A percentile compares a stretch with the other conserved stretches of the same genome.
phyloP scores from a whole-genome alignment of 2,113 vertebrate genomes.

The Megaceryle torquata region DNA sequence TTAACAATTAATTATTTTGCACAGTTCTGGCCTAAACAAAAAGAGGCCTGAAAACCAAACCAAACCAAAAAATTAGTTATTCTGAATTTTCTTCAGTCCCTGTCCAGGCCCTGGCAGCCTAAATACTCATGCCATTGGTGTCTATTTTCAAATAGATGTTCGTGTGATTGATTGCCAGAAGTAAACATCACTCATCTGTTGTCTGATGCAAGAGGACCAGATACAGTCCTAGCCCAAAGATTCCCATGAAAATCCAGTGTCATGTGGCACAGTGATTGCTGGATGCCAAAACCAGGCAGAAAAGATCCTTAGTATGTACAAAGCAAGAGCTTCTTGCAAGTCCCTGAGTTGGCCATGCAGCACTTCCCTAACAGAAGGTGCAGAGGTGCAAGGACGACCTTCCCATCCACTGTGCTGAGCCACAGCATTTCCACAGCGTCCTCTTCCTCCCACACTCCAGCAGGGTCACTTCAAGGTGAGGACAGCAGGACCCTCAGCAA shows the following conservation, averaged over 20 bases:
- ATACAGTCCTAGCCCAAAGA: background rate
- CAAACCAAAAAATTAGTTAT: background rate
- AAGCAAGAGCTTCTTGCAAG: background rate
- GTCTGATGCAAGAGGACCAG: background rate
- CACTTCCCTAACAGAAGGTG: rapidly evolving
- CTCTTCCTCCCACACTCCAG: background rate
- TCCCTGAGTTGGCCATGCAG: background rate
- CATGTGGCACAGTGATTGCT: background rate
- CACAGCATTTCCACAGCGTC: background rate
- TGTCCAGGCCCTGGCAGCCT: background rate
- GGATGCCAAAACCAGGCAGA: background rate
- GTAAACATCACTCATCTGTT: background rate
- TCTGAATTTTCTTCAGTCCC: background rate
- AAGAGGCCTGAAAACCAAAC: background rate
- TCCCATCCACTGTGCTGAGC: background rate
- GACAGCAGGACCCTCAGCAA: too few species aligned
- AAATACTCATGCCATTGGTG: background rate
- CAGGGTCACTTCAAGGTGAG: background rate
- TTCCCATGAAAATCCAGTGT: background rate
- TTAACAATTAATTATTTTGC: background rate
- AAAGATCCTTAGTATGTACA: background rate
- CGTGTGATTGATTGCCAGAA: background rate
- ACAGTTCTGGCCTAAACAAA: background rate
- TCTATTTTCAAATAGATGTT: background rate
- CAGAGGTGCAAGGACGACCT: background rate